phyloP scores from a whole-genome alignment of 1,140 invertebrate species.

The Lutraria rhynchaena region DNA sequence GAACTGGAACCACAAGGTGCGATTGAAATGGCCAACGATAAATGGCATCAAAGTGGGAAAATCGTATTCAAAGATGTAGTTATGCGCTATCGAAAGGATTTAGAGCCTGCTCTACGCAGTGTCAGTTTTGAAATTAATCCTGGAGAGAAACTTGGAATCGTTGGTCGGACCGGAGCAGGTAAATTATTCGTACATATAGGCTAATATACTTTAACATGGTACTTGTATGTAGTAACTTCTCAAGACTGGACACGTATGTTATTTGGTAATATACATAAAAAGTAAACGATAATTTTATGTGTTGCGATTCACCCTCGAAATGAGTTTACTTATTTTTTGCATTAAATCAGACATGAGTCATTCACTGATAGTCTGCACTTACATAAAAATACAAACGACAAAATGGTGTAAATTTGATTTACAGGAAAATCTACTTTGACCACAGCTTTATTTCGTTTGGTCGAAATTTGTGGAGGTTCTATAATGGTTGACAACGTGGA shows the following conservation, averaged over 20 bases:
- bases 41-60: slow-evolving; percentile 84
- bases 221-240: too few species aligned
- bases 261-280: too few species aligned
- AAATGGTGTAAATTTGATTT: too few species aligned
- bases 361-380: too few species aligned
- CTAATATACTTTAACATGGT: too few species aligned
- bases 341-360: too few species aligned
- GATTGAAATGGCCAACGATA: slow-evolving; percentile 56
- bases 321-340: too few species aligned
- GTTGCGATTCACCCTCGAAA: too few species aligned
- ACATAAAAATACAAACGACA: too few species aligned
- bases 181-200: too few species aligned
- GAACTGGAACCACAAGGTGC: slow-evolving; percentile 73
- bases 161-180: slow-evolving; percentile 70
- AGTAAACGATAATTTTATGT: too few species aligned
- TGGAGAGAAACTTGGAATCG: slow-evolving; percentile 84
- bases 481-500: slow-evolving; percentile 74
- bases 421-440: slow-evolving; percentile 81
- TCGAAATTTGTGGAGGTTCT: slow-evolving; percentile 81
- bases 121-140: slow-evolving; percentile 69
- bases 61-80: slow-evolving; percentile 60
- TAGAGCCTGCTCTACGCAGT: slow-evolving; percentile 56
- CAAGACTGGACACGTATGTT: too few species aligned
- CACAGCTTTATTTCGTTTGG: slow-evolving; percentile 83
- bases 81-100: slow-evolving; percentile 60